A percentile compares a stretch with the other conserved stretches of the same genome.
phyloP scores from a whole-genome alignment of 2,888 invertebrate species.

The Ophioninae sp. region DNA sequence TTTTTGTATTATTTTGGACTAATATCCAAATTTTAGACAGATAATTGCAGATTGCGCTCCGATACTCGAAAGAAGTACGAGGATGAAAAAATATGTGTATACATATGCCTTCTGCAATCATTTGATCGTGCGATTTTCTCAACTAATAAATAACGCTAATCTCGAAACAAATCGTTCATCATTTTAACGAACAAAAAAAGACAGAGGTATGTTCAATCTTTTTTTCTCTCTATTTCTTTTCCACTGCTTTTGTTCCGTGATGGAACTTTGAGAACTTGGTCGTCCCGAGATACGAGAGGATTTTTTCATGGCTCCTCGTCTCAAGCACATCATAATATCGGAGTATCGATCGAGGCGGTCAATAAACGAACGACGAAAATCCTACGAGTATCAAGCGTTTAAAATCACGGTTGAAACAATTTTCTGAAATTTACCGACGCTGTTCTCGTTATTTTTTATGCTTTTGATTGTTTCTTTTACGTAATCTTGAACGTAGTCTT shows the following conservation, averaged over 20 bases:
- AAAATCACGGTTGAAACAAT: conserved; percentile 33
- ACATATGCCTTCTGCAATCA: conserved; percentile 65
- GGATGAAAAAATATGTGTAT: conserved; percentile 38
- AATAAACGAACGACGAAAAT: conserved; percentile 79
- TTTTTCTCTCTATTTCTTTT: conserved; percentile 34
- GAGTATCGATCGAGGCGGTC: conserved; percentile 69
- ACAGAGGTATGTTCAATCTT: conserved; percentile 35
- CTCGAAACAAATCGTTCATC: conserved; percentile 70
- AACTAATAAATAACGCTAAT: conserved; percentile 76
- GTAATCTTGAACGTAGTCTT: no score
- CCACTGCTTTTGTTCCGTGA: conserved; percentile 16
- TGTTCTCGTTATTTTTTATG: conserved; percentile 34
- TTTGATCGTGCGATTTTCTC: conserved; percentile 70
- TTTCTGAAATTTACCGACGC: conserved; percentile 28
- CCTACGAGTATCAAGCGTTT: conserved; percentile 78
- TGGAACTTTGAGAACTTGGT: conserved; percentile 25
- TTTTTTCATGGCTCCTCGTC: conserved; percentile 36
- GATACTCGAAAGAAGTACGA: conserved; percentile 27
- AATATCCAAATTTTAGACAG: conserved; percentile 33
- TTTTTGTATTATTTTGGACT: conserved; percentile 19
- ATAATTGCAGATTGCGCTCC: conserved; percentile 25
- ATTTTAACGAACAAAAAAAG: conserved; percentile 68
- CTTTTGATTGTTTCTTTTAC: conserved; percentile 8
- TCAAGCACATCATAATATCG: conserved; percentile 2
- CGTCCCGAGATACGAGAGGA: background rate